Conservation (phyloP, 2,888 invertebrate genomes). For the Actias luna region DNA sequence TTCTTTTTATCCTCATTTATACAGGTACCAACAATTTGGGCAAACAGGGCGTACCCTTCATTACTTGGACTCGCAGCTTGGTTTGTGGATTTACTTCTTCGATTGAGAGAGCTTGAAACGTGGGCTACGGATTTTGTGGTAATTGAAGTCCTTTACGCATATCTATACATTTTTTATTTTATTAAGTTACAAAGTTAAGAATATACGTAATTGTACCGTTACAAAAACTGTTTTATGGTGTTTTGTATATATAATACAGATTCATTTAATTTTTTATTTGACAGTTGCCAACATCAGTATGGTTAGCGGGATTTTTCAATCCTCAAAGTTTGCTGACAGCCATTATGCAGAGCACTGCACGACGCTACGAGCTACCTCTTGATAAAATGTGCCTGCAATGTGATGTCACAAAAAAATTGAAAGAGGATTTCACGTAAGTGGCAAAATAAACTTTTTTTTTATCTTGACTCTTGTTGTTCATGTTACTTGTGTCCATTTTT, state of each 20-base stretch:
- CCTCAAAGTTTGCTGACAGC: conserved; percentile 98
- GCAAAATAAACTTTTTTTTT: not conserved
- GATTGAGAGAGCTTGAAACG: conserved; percentile 94
- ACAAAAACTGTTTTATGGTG: not conserved
- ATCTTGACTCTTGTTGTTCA: not conserved
- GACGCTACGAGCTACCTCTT: conserved; percentile 93
- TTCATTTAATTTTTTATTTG: conserved; percentile 24
- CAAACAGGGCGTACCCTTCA: conserved; percentile 94
- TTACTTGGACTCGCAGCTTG: conserved; percentile 92
- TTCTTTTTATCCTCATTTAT: conserved; percentile 8
- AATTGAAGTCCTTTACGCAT: conserved; percentile 31
- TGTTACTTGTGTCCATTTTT: not conserved
- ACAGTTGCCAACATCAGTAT: conserved; percentile 94
- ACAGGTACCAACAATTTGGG: conserved; percentile 93
- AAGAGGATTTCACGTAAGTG: conserved; percentile 95
- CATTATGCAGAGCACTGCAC: conserved; percentile 98
- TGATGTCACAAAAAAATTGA: conserved; percentile 97
- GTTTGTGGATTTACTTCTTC: conserved; percentile 94
- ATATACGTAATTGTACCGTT: not conserved
- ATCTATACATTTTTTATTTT: conserved; percentile 7
- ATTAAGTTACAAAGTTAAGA: too few relatives aligned
- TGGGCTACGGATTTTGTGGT: conserved; percentile 98
- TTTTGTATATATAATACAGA: not conserved
- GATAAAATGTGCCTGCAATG: conserved; percentile 99
- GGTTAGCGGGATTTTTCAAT: conserved; percentile 99